Evolutionary conservation across 2,797 vertebrate species (phyloP).

Genomic region (Atherinosoma microstoma): DNA sequence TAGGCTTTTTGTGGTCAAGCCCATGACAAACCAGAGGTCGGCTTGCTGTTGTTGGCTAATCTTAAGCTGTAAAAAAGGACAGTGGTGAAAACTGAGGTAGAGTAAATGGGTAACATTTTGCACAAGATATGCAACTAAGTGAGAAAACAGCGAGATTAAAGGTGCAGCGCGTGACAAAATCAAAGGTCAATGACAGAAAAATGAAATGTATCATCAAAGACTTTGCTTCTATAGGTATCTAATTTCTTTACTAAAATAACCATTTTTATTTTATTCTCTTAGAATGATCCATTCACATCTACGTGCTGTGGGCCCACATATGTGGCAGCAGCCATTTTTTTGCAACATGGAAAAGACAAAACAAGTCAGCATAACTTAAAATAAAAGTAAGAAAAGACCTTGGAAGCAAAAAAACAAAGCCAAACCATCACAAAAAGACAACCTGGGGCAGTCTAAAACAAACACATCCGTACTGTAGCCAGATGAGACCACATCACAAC

Average conservation of each 20-base stretch:
- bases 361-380: not conserved
- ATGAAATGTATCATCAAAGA: not conserved
- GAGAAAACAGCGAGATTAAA: not conserved
- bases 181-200: not conserved
- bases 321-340: too few species aligned
- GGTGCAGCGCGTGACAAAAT: not conserved
- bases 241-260: too few species aligned
- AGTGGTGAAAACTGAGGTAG: not conserved
- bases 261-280: too few species aligned
- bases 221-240: too few species aligned
- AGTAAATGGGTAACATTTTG: too few species aligned
- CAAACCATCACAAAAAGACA: not conserved
- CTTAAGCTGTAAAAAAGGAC: not conserved
- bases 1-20: slow-evolving; percentile 33
- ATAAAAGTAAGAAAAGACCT: not conserved
- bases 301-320: too few species aligned
- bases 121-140: not conserved
- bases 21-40: slow-evolving; percentile 28
- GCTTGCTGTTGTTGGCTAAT: slow-evolving; percentile 13
- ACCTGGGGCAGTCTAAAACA: slow-evolving; percentile 5
- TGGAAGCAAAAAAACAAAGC: not conserved
- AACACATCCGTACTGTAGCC: slow-evolving; percentile 36
- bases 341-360: not conserved
- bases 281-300: too few species aligned
- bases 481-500: slow-evolving; percentile 13